phyloP scores from a whole-genome alignment of 2,888 invertebrate genomes.

The Melieria crassipennis region DNA sequence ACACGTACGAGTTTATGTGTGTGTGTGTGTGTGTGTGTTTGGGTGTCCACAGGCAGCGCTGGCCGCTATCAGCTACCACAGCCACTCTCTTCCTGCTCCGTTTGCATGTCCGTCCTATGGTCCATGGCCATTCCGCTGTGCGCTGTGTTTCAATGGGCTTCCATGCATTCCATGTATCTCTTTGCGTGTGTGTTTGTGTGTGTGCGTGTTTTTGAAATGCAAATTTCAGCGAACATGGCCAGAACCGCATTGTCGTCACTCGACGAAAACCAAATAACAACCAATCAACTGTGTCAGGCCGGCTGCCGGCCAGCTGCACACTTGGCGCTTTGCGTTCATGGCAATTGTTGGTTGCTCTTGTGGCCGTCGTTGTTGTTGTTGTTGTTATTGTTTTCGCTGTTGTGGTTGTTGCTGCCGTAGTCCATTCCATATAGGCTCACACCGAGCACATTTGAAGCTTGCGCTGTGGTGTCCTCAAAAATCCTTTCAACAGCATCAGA shows the following conservation, averaged over 20 bases:
- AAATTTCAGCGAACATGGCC: conserved; percentile 31
- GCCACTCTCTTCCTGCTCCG: too few species aligned
- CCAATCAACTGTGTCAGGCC: conserved; percentile 32
- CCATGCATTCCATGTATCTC: not conserved
- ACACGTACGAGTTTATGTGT: conserved; percentile 14
- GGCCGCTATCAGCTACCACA: too few species aligned
- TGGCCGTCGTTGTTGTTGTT: conserved; percentile 4
- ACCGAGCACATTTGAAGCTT: not conserved
- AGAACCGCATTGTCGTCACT: conserved; percentile 33
- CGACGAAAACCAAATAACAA: conserved; percentile 30
- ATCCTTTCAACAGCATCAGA: conserved; percentile 28
- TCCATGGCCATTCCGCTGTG: too few species aligned
- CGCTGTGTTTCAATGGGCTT: too few species aligned
- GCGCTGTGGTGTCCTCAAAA: conserved; percentile 8
- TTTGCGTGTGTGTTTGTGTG: not conserved
- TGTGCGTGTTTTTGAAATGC: conserved; percentile 32
- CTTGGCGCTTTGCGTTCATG: not conserved
- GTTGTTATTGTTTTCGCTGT: not conserved
- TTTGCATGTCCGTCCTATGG: too few species aligned
- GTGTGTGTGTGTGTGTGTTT: not conserved
- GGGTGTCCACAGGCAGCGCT: too few species aligned
- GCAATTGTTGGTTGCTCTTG: conserved; percentile 22
- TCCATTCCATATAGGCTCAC: not conserved
- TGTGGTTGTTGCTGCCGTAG: conserved; percentile 14
- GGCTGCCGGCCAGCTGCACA: not conserved